phyloP scores from a whole-genome alignment of 2,113 vertebrate genomes.

The Cynoglossus semilaevis region DNA sequence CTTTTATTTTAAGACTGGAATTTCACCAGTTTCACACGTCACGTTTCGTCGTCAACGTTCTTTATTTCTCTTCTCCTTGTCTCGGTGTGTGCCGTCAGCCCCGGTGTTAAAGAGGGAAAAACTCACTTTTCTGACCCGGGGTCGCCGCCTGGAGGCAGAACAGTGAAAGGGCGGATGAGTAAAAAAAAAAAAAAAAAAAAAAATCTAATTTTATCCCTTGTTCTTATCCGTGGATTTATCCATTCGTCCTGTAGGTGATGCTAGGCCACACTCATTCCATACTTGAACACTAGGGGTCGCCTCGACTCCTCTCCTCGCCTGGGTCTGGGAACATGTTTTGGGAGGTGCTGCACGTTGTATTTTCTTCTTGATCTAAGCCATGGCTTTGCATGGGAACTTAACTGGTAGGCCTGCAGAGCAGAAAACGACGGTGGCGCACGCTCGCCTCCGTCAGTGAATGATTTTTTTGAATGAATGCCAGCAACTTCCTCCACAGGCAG shows the following conservation, averaged over 20 bases:
- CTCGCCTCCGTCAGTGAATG: constrained; percentile 47
- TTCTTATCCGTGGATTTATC: constrained; percentile 6
- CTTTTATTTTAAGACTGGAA: constrained; percentile 66
- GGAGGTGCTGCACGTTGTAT: constrained; percentile 71
- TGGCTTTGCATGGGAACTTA: constrained; percentile 77
- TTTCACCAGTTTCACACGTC: constrained; percentile 32
- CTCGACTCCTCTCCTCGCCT: constrained; percentile 30
- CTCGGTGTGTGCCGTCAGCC: constrained; percentile 21
- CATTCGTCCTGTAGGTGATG: constrained; percentile 34
- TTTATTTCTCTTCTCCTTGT: not conserved
- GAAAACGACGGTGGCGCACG: constrained; percentile 15
- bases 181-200: too few relatives aligned
- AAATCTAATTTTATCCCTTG: too few relatives aligned
- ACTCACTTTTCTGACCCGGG: not conserved
- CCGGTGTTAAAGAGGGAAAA: constrained; percentile 65
- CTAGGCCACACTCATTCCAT: constrained; percentile 54
- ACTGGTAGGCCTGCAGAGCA: constrained; percentile 58
- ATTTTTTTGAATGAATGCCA: constrained; percentile 68
- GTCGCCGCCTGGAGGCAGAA: too few relatives aligned
- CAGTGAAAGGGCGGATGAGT: too few relatives aligned
- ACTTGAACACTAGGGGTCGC: constrained; percentile 39
- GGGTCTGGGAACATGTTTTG: constrained; percentile 51
- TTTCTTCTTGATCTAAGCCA: constrained; percentile 61
- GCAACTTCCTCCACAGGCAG: constrained; percentile 73
- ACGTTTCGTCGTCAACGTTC: constrained; percentile 12